Evolutionary conservation across 2,113 vertebrate genomes (phyloP), one percentile per base, ranked within the genome.

Genomic region (Chaetodon auriga): DNA sequence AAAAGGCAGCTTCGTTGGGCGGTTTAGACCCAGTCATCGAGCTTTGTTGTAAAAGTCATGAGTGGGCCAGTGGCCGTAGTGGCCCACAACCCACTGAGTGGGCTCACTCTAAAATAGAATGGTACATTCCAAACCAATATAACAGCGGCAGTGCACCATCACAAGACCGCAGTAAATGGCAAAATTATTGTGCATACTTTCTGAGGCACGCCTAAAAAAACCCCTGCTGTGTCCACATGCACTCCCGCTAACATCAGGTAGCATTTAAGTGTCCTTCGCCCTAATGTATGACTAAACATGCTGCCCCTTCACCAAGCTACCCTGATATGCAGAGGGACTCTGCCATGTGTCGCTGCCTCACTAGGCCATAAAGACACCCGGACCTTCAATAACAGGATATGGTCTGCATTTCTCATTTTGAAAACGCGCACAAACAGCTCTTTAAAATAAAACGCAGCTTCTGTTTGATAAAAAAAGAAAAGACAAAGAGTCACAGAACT

Each of bases 91-190:
- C 92, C 89, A 91, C 87, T 75, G 93, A 94, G 93, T 90, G 86
- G 93, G 90, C 87, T 85, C 73, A 23, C 82, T 82, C 92, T 38
- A 89, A 93, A 96, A 95, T 96, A 96, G 95, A 94, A 91, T 79
- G 91, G 93, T 94, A 94, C 94, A 96, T 96, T 96, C 95, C 94
- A 93, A 92, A 95, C 93, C 93, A 92, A 94, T 94, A 95, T 94
- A 96, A 93, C 93, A 95, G 94, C 94, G 83, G 90, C 93, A 92
- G 87, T 73, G 85, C 94, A 94, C 93, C 93, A 95, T 94, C 95
- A 90, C 91, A 89, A 89, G 90, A 95, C 95, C 95, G 89, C 95
- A 96, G 93, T 92, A 95, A 95, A 95, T 94, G 93, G 92, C 87
- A 87, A 95, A 95, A 95, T 96, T 92, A 94, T 95, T 94, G 92